A percentile compares a stretch with the other conserved stretches of the same genome.
Conservation (phyloP, 2,888 invertebrate genomes). For the Heliothis peltigera region DNA sequence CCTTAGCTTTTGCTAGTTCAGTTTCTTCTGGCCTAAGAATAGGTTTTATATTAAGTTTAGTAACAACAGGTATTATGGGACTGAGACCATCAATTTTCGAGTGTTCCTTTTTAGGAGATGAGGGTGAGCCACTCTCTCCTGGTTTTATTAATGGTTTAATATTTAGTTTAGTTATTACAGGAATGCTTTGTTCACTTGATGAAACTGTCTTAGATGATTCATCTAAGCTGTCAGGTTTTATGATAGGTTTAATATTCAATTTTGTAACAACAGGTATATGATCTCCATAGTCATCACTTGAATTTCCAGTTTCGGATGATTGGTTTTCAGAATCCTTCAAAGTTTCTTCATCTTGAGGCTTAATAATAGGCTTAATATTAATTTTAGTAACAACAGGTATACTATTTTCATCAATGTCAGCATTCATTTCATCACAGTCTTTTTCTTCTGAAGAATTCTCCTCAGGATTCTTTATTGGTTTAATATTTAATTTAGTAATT, state of each 20-base stretch:
- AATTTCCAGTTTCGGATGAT: slow-evolving; percentile 85
- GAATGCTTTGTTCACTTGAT: slow-evolving; percentile 75
- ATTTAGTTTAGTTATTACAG: slow-evolving; percentile 83
- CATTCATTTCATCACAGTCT: slow-evolving; percentile 85
- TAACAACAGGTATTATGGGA: slow-evolving; percentile 77
- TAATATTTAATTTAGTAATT: slow-evolving; percentile 88
- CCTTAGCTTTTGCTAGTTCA: slow-evolving; percentile 66
- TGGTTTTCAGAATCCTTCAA: slow-evolving; percentile 84
- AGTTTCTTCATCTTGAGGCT: slow-evolving; percentile 81
- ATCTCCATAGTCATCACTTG: slow-evolving; percentile 86
- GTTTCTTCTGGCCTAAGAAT: slow-evolving; percentile 83
- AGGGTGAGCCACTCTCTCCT: slow-evolving; percentile 71
- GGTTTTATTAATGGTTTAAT: slow-evolving; percentile 84
- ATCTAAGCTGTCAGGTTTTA: slow-evolving; percentile 78
- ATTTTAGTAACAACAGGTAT: slow-evolving; percentile 88
- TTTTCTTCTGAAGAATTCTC: slow-evolving; percentile 81
- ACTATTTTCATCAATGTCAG: slow-evolving; percentile 80
- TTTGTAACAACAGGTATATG: slow-evolving; percentile 87
- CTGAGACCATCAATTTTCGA: slow-evolving; percentile 69
- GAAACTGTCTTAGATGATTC: slow-evolving; percentile 68
- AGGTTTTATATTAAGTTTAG: slow-evolving; percentile 88
- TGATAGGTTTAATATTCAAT: slow-evolving; percentile 90
- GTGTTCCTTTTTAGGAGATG: slow-evolving; percentile 82
- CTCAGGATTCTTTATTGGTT: slow-evolving; percentile 87
- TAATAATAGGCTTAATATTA: slow-evolving; percentile 90